These are phyloP conservation scores for Eonycteris spelaea DNA, from an alignment of 2,113 vertebrate species.

Conservation along the genomic window DNA sequence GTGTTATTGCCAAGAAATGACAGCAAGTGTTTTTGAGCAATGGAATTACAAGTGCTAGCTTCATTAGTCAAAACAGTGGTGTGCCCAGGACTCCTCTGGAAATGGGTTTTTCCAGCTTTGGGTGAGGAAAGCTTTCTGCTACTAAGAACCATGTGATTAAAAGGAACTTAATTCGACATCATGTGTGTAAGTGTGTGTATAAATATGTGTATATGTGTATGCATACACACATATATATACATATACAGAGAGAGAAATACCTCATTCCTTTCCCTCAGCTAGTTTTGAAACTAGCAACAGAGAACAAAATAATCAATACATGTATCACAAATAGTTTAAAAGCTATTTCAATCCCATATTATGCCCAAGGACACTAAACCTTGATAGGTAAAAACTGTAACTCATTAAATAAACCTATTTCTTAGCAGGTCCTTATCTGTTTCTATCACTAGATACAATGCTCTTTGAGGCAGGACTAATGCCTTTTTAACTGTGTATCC, in stretches of 20 bases:
- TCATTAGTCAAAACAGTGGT: neutral
- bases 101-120: neutral
- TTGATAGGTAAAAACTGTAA: neutral
- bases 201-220: neutral
- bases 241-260: neutral
- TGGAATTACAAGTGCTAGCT: neutral
- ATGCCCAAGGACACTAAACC: neutral
- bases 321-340: neutral
- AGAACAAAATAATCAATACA: neutral
- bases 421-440: neutral
- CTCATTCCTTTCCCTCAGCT: neutral
- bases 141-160: neutral
- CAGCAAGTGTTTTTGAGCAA: neutral
- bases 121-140: neutral
- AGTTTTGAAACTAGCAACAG: conserved; percentile 17
- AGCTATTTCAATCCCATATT: neutral
- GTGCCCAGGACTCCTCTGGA: neutral
- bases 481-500: neutral
- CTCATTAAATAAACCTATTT: neutral
- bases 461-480: neutral
- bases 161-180: neutral
- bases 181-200: neutral
- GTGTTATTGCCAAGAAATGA: neutral
- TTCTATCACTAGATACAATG: neutral
- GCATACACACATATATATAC: no score